These are phyloP conservation scores for Alces alces DNA, from an alignment of 2,113 vertebrate genomes.

Conservation along the genomic window DNA sequence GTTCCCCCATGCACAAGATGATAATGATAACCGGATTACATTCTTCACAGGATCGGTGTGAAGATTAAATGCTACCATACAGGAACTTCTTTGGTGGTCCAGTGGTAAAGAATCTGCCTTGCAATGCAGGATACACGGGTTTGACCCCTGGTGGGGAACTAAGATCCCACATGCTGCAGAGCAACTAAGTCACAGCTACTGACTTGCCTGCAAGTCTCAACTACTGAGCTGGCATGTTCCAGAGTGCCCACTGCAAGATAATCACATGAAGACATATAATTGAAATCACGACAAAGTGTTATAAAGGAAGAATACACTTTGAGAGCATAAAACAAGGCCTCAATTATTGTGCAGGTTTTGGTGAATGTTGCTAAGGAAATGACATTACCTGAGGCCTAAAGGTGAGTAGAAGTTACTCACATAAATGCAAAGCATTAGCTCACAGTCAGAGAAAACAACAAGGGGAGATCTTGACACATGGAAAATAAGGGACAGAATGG, in stretches of 20 bases:
- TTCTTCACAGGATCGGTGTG: not conserved
- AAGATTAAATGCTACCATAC: not conserved
- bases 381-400: not conserved
- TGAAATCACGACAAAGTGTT: not conserved
- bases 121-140: not conserved
- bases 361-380: not conserved
- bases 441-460: not conserved
- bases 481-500: not conserved
- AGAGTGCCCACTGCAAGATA: not conserved
- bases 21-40: not conserved
- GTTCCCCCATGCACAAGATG: not conserved
- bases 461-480: not conserved
- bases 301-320: not conserved
- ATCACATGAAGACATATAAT: not conserved
- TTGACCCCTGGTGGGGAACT: not conserved
- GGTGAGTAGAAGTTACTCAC: not conserved
- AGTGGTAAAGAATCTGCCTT: not conserved
- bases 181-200: not conserved
- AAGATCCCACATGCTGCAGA: not conserved
- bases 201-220: not conserved
- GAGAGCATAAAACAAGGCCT: not conserved
- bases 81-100: not conserved
- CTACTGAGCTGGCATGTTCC: not conserved
- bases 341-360: not conserved
- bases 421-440: not conserved